phyloP scores from a whole-genome alignment of 2,113 vertebrate genomes.

The Microcebus tavaratra region DNA sequence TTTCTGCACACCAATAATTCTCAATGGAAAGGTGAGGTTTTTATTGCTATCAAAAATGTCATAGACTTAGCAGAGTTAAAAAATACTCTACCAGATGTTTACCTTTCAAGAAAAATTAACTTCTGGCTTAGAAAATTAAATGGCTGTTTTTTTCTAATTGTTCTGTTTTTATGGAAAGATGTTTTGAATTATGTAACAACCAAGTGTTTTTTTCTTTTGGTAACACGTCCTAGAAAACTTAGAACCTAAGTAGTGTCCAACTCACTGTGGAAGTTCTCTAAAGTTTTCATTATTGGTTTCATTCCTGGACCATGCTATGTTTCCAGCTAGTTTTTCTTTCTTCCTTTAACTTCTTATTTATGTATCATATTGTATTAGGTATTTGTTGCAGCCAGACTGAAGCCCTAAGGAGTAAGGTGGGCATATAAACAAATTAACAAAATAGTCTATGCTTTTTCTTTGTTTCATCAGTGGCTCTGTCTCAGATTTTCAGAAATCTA shows the following conservation, averaged over 20 bases:
- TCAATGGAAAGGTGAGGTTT: not conserved
- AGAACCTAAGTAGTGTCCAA: not conserved
- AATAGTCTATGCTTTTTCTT: not conserved
- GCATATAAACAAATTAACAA: not conserved
- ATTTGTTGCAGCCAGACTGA: slow-evolving; percentile 34
- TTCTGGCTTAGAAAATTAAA: slow-evolving; percentile 48
- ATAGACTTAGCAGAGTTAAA: not conserved
- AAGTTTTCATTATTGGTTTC: not conserved
- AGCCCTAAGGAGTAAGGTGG: not conserved
- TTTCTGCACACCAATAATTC: not conserved
- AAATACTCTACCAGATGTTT: not conserved
- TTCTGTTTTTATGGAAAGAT: slow-evolving; percentile 19
- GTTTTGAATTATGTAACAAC: slow-evolving; percentile 19
- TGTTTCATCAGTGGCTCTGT: not conserved
- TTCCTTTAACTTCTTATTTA: slow-evolving; percentile 17
- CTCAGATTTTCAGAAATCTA: not conserved
- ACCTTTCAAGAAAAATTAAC: slow-evolving; percentile 59
- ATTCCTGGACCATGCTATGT: not conserved
- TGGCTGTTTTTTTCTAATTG: slow-evolving; percentile 17
- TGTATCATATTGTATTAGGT: not conserved
- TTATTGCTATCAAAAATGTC: not conserved
- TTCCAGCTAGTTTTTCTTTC: not conserved
- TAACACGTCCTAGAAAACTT: not conserved
- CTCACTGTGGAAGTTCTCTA: not conserved
- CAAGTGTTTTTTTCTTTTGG: not conserved